Conservation (phyloP, 2,888 invertebrate genomes). For the Epistrophe eligans region DNA sequence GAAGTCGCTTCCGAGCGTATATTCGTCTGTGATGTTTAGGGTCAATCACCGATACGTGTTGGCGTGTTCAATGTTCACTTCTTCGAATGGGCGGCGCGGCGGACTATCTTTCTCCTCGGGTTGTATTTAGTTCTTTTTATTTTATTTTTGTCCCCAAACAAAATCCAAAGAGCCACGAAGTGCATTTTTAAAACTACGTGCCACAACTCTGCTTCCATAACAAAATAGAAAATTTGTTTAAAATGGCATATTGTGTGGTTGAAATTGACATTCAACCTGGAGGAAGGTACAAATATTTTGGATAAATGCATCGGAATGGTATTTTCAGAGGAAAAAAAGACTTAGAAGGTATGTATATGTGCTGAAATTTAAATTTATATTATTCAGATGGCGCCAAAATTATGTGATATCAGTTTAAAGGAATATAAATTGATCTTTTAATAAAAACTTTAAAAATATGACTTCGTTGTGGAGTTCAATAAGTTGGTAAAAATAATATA, state of each 20-base stretch:
- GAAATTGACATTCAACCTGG: conserved; percentile 27
- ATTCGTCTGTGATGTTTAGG: conserved; percentile 57
- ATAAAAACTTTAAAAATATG: too few relatives aligned
- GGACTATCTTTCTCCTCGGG: conserved; percentile 33
- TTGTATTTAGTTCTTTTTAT: conserved; percentile 17
- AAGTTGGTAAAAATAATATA: too few relatives aligned
- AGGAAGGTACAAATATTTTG: conserved; percentile 46
- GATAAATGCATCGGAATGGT: not conserved
- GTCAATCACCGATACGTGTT: conserved; percentile 76
- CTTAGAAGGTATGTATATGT: not conserved
- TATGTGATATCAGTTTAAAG: not conserved
- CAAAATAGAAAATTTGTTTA: conserved; percentile 33
- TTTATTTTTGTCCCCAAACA: conserved; percentile 11
- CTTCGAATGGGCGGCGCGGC: conserved; percentile 40
- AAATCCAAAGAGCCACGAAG: conserved; percentile 12
- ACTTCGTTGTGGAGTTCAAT: too few relatives aligned
- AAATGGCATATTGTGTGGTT: conserved; percentile 29
- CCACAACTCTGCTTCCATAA: not conserved
- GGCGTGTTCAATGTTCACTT: conserved; percentile 30
- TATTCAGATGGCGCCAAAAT: not conserved
- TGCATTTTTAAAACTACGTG: conserved; percentile 53
- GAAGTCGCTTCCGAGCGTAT: conserved; percentile 60
- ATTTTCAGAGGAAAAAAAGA: not conserved
- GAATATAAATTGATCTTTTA: too few relatives aligned
- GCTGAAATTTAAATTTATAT: not conserved